Percentiles rank a stretch among this genome's conserved stretches.
These are phyloP conservation scores for Manacus vitellinus DNA, from an alignment of 2,113 vertebrate species.

Conservation along the genomic window DNA sequence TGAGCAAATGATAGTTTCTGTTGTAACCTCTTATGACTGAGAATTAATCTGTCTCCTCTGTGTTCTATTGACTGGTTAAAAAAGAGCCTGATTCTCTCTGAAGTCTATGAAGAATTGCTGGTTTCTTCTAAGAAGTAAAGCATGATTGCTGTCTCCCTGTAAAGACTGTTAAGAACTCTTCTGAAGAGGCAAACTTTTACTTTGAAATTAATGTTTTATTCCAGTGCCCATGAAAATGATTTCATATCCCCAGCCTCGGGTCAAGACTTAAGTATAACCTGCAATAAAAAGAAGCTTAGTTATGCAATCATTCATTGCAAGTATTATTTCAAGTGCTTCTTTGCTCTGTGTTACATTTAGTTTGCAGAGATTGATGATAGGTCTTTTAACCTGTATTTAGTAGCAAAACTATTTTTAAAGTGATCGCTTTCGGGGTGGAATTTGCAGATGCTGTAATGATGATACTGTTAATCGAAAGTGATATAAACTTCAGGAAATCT, in stretches of 20 bases:
- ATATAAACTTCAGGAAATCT: not conserved
- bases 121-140: not conserved
- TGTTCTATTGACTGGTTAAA: not conserved
- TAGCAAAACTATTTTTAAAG: not conserved
- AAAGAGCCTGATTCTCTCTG: not conserved
- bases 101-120: not conserved
- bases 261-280: not conserved
- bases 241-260: not conserved
- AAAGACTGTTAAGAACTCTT: not conserved
- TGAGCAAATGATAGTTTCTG: not conserved
- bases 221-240: not conserved
- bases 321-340: not conserved
- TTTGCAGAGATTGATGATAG: not conserved
- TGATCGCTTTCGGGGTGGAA: not conserved
- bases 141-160: not conserved
- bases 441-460: not conserved
- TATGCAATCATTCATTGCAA: not conserved
- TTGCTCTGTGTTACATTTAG: not conserved
- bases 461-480: not conserved
- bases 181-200: not conserved
- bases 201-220: not conserved
- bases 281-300: not conserved
- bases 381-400: not conserved
- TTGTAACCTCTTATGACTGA: not conserved
- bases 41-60: not conserved